These are phyloP conservation scores for Typhlomys cinereus DNA, from an alignment of 2,113 vertebrate species.

Conservation along the genomic window DNA sequence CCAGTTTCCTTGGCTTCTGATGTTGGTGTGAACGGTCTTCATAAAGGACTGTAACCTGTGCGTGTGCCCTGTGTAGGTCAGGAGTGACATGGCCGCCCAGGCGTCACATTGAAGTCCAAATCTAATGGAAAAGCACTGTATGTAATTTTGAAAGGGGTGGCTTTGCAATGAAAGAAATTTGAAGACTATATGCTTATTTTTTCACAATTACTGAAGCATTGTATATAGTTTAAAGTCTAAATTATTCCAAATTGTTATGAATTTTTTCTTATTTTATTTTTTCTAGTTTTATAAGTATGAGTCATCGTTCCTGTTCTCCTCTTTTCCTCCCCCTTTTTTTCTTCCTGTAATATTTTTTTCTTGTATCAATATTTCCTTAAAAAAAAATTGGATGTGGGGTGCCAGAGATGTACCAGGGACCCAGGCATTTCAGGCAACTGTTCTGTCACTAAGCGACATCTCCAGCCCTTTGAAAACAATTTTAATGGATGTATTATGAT, in stretches of 20 bases:
- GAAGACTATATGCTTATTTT: neutral
- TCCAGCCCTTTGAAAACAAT: neutral
- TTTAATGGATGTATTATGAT: neutral
- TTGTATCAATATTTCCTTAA: slow-evolving; percentile 13
- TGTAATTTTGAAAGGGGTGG: neutral
- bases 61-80: too few relatives aligned
- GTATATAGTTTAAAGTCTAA: neutral
- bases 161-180: neutral
- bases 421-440: neutral
- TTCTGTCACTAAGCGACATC: neutral
- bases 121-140: neutral
- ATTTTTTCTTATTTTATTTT: neutral
- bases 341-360: too few relatives aligned
- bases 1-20: too few relatives aligned
- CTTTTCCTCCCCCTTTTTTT: too few relatives aligned
- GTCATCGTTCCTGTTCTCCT: too few relatives aligned
- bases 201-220: neutral
- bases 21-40: too few relatives aligned
- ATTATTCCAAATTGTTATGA: neutral
- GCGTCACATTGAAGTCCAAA: neutral
- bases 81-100: neutral
- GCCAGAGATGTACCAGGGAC: neutral
- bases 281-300: too few relatives aligned
- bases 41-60: too few relatives aligned
- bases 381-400: neutral